Evolutionary conservation across 2,113 vertebrate species (phyloP).

Genomic region (Neodontobutis hainanensis): DNA sequence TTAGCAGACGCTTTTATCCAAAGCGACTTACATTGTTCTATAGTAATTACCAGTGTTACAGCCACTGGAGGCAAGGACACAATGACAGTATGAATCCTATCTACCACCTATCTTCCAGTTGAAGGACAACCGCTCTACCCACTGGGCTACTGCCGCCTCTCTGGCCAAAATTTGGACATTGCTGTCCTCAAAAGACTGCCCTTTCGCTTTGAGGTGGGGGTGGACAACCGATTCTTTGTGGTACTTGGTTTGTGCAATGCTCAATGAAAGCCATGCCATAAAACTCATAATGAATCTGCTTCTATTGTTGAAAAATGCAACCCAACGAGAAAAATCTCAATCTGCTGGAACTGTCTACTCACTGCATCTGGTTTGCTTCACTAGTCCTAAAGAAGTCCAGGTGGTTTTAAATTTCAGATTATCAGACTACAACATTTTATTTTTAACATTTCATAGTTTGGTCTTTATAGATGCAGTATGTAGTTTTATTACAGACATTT

Average conservation of each 20-base stretch:
- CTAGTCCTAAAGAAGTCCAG: slow-evolving; percentile 24
- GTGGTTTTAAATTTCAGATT: slow-evolving; percentile 31
- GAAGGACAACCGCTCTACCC: too few relatives aligned
- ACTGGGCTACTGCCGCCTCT: too few relatives aligned
- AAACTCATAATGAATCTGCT: slow-evolving; percentile 26
- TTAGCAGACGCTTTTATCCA: too few relatives aligned
- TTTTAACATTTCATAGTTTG: not conserved
- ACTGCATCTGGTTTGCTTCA: slow-evolving; percentile 23
- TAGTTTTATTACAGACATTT: not conserved
- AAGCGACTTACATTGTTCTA: too few relatives aligned
- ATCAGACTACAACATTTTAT: slow-evolving; percentile 26
- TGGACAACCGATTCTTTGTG: not conserved
- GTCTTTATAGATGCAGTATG: not conserved
- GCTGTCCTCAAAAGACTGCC: too few relatives aligned
- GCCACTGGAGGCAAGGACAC: too few relatives aligned
- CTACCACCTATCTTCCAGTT: too few relatives aligned
- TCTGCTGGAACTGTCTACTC: slow-evolving; percentile 21
- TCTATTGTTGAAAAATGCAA: slow-evolving; percentile 24
- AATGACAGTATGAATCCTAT: too few relatives aligned
- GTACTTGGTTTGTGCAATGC: not conserved
- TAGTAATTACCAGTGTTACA: too few relatives aligned
- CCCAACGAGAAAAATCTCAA: slow-evolving; percentile 27
- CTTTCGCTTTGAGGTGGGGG: too few relatives aligned
- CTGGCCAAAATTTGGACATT: too few relatives aligned
- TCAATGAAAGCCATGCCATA: slow-evolving; percentile 1